Evolutionary conservation across 1,140 invertebrate genomes (phyloP).

Genomic region (Meloidogyne floridensis): DNA sequence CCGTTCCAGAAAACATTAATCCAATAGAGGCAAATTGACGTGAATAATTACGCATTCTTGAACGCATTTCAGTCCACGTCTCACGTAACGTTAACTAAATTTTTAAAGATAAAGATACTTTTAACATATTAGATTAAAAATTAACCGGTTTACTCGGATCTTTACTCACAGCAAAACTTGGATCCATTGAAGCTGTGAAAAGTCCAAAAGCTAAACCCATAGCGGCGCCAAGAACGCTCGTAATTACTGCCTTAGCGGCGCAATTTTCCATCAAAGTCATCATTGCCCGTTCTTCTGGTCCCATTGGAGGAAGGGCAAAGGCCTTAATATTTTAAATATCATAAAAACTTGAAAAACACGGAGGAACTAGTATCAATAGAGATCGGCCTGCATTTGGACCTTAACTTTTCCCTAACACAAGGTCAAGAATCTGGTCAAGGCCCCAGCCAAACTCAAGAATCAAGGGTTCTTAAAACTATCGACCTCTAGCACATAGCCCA

Average conservation of each 20-base stretch:
- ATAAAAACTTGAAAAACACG: neutral
- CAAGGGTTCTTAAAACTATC: no score
- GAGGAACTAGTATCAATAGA: no score
- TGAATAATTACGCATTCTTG: conserved; percentile 83
- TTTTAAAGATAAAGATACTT: conserved; percentile 1
- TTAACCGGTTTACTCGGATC: conserved; percentile 80
- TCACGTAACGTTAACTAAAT: conserved; percentile 67
- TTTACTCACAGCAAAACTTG: conserved; percentile 74
- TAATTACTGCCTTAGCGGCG: conserved; percentile 53
- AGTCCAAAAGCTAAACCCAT: conserved; percentile 88
- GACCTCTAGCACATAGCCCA: no score
- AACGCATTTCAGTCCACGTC: conserved; percentile 80
- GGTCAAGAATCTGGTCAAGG: no score
- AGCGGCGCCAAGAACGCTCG: conserved; percentile 76
- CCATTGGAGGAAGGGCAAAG: conserved; percentile 53
- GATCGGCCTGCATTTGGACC: no score
- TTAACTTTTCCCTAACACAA: no score
- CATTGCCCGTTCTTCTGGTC: conserved; percentile 54
- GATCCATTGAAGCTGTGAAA: conserved; percentile 92
- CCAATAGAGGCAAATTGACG: conserved; percentile 97
- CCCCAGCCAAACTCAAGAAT: no score
- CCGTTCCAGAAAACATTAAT: conserved; percentile 79
- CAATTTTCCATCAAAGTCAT: conserved; percentile 59
- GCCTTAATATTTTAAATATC: neutral
- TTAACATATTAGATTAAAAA: conserved; percentile 76